phyloP scores from a whole-genome alignment of 2,888 invertebrate species.

The Eilema caniola region DNA sequence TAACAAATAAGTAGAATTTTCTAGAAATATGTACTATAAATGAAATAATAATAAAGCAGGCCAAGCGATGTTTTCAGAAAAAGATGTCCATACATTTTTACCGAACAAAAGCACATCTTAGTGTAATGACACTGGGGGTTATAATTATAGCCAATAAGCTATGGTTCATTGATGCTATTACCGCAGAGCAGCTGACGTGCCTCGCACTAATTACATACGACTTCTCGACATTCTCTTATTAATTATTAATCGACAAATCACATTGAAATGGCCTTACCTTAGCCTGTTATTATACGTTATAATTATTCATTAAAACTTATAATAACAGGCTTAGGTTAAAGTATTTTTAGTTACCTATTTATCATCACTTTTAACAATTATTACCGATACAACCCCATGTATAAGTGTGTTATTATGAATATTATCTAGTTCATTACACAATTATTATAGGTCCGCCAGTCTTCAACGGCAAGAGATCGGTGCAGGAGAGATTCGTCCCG shows the following conservation, averaged over 20 bases:
- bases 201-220: slow-evolving; percentile 28
- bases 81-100: background rate
- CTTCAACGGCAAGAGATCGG: no score
- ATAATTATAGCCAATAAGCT: slow-evolving; percentile 34
- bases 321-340: no score
- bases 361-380: no score
- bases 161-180: slow-evolving; percentile 29
- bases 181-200: slow-evolving; percentile 24
- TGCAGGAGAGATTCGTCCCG: no score
- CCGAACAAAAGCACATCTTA: background rate
- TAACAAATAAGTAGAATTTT: no score
- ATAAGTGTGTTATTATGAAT: background rate
- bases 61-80: background rate
- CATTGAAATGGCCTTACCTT: slow-evolving; percentile 7
- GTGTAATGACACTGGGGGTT: slow-evolving; percentile 24
- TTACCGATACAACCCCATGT: no score
- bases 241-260: slow-evolving; percentile 21
- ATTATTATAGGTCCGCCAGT: no score
- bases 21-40: no score
- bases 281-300: slow-evolving; percentile 4
- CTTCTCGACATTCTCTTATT: slow-evolving; percentile 16
- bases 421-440: background rate
- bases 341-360: no score
- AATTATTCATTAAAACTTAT: no score
- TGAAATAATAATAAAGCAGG: no score